Evolutionary conservation across 1,140 invertebrate genomes (phyloP).

Genomic region (Drosophila burlai): DNA sequence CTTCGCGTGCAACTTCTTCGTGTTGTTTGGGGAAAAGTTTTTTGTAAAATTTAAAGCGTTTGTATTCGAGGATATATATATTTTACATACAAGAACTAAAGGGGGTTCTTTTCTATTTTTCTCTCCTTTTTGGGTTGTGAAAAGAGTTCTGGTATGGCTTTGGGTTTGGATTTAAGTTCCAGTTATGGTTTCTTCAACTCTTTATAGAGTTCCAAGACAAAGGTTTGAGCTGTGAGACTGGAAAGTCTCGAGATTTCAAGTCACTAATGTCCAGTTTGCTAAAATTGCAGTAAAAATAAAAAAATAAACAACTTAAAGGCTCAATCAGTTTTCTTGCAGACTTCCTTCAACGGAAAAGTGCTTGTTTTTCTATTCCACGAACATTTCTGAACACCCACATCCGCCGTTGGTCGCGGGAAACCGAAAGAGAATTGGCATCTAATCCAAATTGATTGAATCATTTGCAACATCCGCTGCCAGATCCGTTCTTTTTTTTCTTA

Average conservation of each 20-base stretch:
- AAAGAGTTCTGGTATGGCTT: background rate
- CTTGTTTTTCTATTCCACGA: background rate
- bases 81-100: conserved; percentile 25
- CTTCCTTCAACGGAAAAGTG: background rate
- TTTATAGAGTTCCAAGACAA: conserved; percentile 17
- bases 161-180: background rate
- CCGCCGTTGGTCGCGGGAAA: conserved; percentile 10
- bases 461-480: conserved; percentile 47
- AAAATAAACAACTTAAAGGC: background rate
- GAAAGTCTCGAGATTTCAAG: background rate
- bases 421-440: conserved; percentile 10
- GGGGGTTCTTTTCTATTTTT: conserved; percentile 1
- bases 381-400: conserved; percentile 3
- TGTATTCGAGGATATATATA: conserved; percentile 29
- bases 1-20: conserved; percentile 25
- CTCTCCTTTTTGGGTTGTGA: background rate
- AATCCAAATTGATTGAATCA: conserved; percentile 50
- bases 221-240: conserved; percentile 10
- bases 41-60: conserved; percentile 57
- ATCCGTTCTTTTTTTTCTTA: conserved; percentile 1
- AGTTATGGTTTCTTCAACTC: background rate
- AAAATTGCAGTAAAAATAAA: background rate
- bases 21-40: conserved; percentile 42
- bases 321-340: background rate
- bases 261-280: background rate